phyloP scores from a whole-genome alignment of 2,797 vertebrate species.

The Mycteria americana region DNA sequence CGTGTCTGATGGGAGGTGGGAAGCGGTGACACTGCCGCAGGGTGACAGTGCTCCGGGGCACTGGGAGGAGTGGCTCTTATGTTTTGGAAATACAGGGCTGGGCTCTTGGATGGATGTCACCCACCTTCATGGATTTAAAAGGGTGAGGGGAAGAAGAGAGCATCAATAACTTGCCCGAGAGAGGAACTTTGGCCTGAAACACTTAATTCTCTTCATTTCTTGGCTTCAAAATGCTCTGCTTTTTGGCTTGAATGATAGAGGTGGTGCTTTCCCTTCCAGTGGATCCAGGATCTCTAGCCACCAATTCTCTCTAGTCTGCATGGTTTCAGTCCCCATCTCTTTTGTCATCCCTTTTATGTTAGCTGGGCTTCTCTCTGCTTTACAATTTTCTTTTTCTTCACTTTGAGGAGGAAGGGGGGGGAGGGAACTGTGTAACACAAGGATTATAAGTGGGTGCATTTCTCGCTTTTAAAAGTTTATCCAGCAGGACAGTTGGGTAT shows the following conservation, averaged over 20 bases:
- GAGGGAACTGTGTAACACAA: neutral
- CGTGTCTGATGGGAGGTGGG: neutral
- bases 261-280: neutral
- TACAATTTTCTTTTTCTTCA: neutral
- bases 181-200: neutral
- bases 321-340: neutral
- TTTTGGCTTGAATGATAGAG: neutral
- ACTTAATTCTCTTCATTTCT: neutral
- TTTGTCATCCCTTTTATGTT: neutral
- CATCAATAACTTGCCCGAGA: neutral
- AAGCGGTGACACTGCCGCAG: neutral
- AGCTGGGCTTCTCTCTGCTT: neutral
- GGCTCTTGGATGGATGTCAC: neutral
- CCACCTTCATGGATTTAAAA: neutral
- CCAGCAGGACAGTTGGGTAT: neutral
- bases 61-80: neutral
- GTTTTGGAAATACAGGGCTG: neutral
- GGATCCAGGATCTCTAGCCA: neutral
- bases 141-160: neutral
- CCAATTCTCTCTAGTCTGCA: neutral
- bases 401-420: neutral
- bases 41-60: neutral
- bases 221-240: neutral
- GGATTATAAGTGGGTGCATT: neutral
- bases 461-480: neutral